Percentiles rank a stretch among this genome's conserved stretches.
phyloP scores from a whole-genome alignment of 2,113 vertebrate genomes.

The Aleadryas rufinucha region DNA sequence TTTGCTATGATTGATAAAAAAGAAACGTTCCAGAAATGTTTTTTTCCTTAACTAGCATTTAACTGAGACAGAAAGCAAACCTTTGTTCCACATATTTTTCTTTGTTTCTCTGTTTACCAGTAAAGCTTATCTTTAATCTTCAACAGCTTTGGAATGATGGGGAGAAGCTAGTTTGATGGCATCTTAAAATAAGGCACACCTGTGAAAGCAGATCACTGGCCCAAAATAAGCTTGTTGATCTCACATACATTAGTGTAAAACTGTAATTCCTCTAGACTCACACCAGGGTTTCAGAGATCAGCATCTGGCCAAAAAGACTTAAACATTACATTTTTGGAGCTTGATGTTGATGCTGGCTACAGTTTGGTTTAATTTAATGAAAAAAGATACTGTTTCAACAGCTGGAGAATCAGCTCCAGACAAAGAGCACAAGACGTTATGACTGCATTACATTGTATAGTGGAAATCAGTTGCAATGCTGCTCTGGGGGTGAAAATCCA shows the following conservation, averaged over 20 bases:
- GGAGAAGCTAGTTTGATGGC: neutral
- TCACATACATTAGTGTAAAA: neutral
- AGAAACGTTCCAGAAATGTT: neutral
- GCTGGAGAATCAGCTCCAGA: conserved; percentile 25
- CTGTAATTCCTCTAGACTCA: neutral
- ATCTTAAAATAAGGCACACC: neutral
- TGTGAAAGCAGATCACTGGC: neutral
- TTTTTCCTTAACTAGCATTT: neutral
- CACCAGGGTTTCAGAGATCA: neutral
- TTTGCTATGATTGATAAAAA: neutral
- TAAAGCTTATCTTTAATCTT: neutral
- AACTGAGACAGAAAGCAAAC: neutral
- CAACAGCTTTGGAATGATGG: neutral
- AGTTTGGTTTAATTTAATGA: neutral
- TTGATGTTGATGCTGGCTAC: conserved; percentile 20
- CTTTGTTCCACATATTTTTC: neutral
- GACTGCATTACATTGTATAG: neutral
- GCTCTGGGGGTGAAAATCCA: conserved; percentile 27
- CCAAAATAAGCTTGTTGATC: neutral
- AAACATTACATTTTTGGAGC: neutral
- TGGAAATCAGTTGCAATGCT: conserved; percentile 17
- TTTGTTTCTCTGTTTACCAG: neutral
- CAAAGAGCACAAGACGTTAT: neutral
- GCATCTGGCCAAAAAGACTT: neutral
- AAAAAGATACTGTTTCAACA: conserved; percentile 33